These are phyloP conservation scores for Cheilosia pagana DNA, from an alignment of 2,888 invertebrate species.

Conservation along the genomic window DNA sequence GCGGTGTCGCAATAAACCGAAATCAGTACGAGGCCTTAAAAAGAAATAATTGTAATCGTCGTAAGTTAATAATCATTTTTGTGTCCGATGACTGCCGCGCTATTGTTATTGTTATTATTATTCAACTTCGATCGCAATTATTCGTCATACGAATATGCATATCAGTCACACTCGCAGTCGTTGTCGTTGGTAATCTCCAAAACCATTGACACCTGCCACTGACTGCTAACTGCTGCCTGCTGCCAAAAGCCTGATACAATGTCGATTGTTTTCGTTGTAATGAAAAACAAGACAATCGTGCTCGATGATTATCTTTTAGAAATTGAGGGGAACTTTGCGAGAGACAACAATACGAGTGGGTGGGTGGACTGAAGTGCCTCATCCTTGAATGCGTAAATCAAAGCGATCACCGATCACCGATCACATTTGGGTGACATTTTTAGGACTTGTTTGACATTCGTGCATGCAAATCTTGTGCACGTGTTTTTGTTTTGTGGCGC, in stretches of 20 bases:
- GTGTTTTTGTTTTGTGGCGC: constrained; percentile 61
- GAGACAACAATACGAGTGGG: constrained; percentile 26
- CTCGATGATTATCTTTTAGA: constrained; percentile 64
- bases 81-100: constrained; percentile 20
- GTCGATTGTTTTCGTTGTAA: constrained; percentile 57
- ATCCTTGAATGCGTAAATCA: constrained; percentile 74
- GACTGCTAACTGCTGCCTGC: constrained; percentile 44
- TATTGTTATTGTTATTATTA: constrained; percentile 61
- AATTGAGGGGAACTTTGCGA: constrained; percentile 37
- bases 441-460: constrained; percentile 70
- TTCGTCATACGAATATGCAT: constrained; percentile 72
- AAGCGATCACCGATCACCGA: constrained; percentile 65
- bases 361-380: constrained; percentile 52
- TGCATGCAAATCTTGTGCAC: constrained; percentile 64
- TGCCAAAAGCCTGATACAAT: constrained; percentile 54
- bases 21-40: constrained; percentile 75
- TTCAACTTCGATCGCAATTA: constrained; percentile 66
- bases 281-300: constrained; percentile 45
- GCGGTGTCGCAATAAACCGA: constrained; percentile 70
- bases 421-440: constrained; percentile 73
- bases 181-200: constrained; percentile 53
- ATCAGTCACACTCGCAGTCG: constrained; percentile 38
- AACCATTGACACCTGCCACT: constrained; percentile 72
- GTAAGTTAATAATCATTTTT: constrained; percentile 55
- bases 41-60: constrained; percentile 73